Evolutionary conservation across 1,140 invertebrate genomes (phyloP), one percentile per base, ranked within the genome.

Genomic region (Anastrepha obliqua): DNA sequence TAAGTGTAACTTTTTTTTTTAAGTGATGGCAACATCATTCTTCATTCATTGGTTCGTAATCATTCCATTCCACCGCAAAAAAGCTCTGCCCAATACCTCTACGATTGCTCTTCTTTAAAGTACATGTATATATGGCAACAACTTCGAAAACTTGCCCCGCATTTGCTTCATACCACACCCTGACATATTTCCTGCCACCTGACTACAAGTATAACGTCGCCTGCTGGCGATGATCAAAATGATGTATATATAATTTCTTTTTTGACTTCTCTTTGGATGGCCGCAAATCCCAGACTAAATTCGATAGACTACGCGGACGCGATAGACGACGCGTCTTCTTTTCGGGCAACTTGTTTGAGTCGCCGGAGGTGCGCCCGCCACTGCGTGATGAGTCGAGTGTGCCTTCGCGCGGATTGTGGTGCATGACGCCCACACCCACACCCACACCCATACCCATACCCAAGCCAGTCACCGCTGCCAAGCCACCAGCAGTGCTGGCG

Each of bases 381-480:
- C 97, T 97, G 93, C 97, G 97, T 93, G 97, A 97, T 29, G 97
- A 98, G 91, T 98, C 97, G 87, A 98, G 94, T 7, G 97, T 98
- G 3, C 97, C 97, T 91, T 96, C 95, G 29, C 90, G 90, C 60
- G 92, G 91, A 87, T 86, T 87, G 89, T 92, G 92, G 64, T 92
- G 90, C 70, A 90, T 88, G n/a, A 89, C 58, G 51, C 58, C 55
- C 47, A 87, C 64, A 44, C 62, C 64, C 62, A 89, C 58, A 17
- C 58, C 55, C 47, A 87, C 58, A 44, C 62, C 64, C 62, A 64
- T 64, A 20, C 44, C 70, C 64, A 65, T 60, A 51, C 74, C 67
- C 17, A 74, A 42, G 44, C 67, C 47, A 9, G 74, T n/a, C 42
- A 85, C 87, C 42, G 81, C 87, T n/a, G 64, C 87, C 17, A 88